phyloP scores from a whole-genome alignment of 1,140 invertebrate species.

The Drosophila parabipectinata region DNA sequence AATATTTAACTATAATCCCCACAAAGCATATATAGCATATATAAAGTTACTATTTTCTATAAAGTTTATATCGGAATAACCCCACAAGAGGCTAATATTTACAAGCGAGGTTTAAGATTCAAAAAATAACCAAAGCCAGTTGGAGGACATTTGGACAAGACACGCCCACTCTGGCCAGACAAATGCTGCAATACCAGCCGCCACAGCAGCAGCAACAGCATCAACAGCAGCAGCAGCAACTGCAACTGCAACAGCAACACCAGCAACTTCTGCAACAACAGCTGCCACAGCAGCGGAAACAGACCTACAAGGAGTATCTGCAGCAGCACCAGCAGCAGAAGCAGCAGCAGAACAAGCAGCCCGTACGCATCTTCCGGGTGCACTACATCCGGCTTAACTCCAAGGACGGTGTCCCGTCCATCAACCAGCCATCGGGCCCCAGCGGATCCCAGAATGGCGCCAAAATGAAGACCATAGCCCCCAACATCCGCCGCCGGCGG shows the following conservation, averaged over 20 bases:
- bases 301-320: constrained; percentile 68
- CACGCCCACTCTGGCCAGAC: constrained; percentile 24
- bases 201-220: constrained; percentile 49
- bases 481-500: constrained; percentile 86
- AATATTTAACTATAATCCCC: constrained; percentile 35
- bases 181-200: constrained; percentile 78
- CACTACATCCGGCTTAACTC: constrained; percentile 77
- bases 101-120: constrained; percentile 11
- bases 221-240: constrained; percentile 17
- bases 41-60: constrained; percentile 69
- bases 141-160: constrained; percentile 21
- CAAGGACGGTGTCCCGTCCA: constrained; percentile 66
- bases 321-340: constrained; percentile 70
- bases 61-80: constrained; percentile 35
- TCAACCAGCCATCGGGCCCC: constrained; percentile 37
- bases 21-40: constrained; percentile 23
- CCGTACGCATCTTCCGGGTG: constrained; percentile 74
- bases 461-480: constrained; percentile 88
- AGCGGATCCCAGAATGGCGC: constrained; percentile 44
- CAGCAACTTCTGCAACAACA: constrained; percentile 47
- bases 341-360: constrained; percentile 57
- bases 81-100: constrained; percentile 10
- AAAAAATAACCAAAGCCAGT: not conserved
- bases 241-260: constrained; percentile 38
- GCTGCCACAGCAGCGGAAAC: constrained; percentile 60